Conservation (phyloP, 2,888 invertebrate species). For the Erebia aethiops region DNA sequence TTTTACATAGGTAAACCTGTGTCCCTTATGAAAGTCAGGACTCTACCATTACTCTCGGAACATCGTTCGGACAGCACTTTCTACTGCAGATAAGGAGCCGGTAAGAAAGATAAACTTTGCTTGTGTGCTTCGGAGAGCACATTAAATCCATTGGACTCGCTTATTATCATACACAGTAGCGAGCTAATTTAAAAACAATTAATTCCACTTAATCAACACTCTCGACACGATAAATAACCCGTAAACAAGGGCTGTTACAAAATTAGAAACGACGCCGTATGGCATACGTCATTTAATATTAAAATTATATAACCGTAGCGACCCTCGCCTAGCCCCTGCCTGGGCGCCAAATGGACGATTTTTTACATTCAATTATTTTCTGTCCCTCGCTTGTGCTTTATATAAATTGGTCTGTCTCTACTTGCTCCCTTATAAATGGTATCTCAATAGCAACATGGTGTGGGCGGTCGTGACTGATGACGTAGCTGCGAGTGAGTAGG, state of each 20-base stretch:
- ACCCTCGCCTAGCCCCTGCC: conserved; percentile 50
- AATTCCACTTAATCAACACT: conserved; percentile 41
- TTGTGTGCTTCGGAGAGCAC: no score
- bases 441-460: conserved; percentile 62
- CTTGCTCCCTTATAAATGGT: conserved; percentile 75
- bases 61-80: no score
- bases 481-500: conserved; percentile 12
- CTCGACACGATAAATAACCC: conserved; percentile 35
- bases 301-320: conserved; percentile 67
- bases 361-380: conserved; percentile 79
- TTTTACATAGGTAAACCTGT: no score
- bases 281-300: conserved; percentile 67
- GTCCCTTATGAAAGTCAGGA: no score
- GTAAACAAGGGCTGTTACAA: conserved; percentile 32
- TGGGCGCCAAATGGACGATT: conserved; percentile 67
- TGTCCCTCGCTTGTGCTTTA: conserved; percentile 68
- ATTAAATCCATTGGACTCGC: no score
- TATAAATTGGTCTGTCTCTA: conserved; percentile 77
- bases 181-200: conserved; percentile 32
- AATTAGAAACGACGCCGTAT: conserved; percentile 54
- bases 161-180: not conserved
- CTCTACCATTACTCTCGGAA: no score
- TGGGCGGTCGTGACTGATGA: conserved; percentile 60
- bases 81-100: no score
- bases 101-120: no score